Evolutionary conservation across 1,140 invertebrate genomes (phyloP).

Genomic region (Neelides sp.): DNA sequence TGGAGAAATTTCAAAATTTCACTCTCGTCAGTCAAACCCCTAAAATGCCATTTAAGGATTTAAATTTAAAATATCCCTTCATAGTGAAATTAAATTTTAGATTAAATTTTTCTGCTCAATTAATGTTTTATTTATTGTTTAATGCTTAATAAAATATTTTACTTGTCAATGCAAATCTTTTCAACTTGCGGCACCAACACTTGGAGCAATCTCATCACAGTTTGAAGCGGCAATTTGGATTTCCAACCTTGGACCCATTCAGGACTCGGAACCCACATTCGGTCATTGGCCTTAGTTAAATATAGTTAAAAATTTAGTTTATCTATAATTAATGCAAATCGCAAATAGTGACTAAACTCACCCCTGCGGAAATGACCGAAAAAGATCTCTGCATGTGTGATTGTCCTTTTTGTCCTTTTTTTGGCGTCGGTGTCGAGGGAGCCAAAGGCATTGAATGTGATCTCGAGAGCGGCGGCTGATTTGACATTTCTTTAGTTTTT

Average conservation of each 20-base stretch:
- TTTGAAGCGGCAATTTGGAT: conserved; percentile 90
- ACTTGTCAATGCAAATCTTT: conserved; percentile 99
- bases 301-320: not conserved
- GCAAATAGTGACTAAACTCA: too few relatives aligned
- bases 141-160: conserved; percentile 34
- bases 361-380: conserved; percentile 25
- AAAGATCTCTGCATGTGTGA: conserved; percentile 26
- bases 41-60: conserved; percentile 41
- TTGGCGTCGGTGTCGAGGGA: conserved; percentile 3
- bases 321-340: too few relatives aligned
- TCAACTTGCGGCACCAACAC: conserved; percentile 98
- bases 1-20: conserved; percentile 98
- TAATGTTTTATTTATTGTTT: not conserved
- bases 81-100: too few relatives aligned
- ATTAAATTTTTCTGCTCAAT: not conserved
- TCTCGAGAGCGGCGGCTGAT: conserved; percentile 12
- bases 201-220: conserved; percentile 95
- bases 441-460: conserved; percentile 26
- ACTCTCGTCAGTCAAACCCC: conserved; percentile 96
- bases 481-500: not conserved
- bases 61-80: too few relatives aligned
- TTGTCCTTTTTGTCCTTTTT: conserved; percentile 9
- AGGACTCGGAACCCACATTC: conserved; percentile 65
- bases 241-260: conserved; percentile 97
- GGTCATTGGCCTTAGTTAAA: conserved; percentile 7